Evolutionary conservation across 2,113 vertebrate genomes (phyloP), one percentile per base, ranked within the genome.

Genomic region (Trinectes maculatus): DNA sequence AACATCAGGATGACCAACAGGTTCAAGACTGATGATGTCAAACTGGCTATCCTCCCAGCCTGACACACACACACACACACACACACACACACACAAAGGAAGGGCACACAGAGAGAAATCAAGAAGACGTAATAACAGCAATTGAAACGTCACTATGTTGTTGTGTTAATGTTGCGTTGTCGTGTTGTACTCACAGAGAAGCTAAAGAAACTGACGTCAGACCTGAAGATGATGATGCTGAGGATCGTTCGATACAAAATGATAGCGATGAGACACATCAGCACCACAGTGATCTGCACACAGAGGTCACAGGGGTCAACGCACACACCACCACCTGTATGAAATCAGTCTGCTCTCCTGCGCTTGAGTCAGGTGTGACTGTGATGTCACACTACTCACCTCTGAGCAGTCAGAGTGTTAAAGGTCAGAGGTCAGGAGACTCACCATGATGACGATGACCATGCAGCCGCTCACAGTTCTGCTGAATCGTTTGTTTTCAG

Each of bases 391-490:
- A n/a, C n/a, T n/a, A n/a, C n/a, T n/a, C n/a, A n/a, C n/a, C n/a
- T n/a, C n/a, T n/a, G n/a, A n/a, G n/a, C 36, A 22, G 25, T 15
- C 24, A 29, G 28, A 34, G 33, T 3, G 16, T 18, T 16, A 13
- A 8, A 8, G 46, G 19, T 43, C 25, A 36, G 11, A 49, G 54
- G 31, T 37, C 55, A 33, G 26, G 4, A 53, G 15, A 37, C 89
- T 90, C 75, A 95, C 93, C 94, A 94, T 93, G 39, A 92, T 19
- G 12, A 94, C 2, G 9, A 95, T 93, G 77, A 91, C 89, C 86
- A 92, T 91, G 34, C 91, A 93, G 25, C 94, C 87, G 0, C 90
- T 93, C 55, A 94, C 21, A 25, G 90, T 90, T 22, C 89, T 72
- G 11, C 90, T 89, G 8, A 94, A 36, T 0, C 83, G 79, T 7